Evolutionary conservation across 2,888 invertebrate genomes (phyloP).

Genomic region (Pachymerium ferrugineum): DNA sequence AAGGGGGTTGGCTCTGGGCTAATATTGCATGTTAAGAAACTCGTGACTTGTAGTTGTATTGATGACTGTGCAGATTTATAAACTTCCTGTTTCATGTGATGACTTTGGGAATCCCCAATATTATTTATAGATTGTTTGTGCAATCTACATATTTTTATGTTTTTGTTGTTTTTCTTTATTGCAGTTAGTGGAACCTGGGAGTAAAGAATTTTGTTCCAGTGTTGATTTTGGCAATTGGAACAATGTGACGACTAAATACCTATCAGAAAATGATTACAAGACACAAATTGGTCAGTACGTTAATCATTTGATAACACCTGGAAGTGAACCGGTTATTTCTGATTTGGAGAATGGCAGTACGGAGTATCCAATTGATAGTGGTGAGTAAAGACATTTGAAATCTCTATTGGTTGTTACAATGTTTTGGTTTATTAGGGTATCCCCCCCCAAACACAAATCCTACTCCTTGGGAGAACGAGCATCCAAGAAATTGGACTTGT

Average conservation of each 20-base stretch:
- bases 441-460: not conserved
- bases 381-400: not conserved
- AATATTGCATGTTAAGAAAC: no score
- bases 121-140: no score
- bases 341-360: not conserved
- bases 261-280: not conserved
- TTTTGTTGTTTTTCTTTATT: not conserved
- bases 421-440: not conserved
- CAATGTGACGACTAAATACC: not conserved
- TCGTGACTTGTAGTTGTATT: no score
- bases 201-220: not conserved
- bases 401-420: not conserved
- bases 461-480: not conserved
- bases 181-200: not conserved
- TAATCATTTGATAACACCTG: not conserved
- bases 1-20: no score
- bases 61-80: no score
- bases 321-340: not conserved
- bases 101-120: no score
- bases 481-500: conserved; percentile 12
- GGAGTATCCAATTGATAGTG: not conserved
- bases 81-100: no score
- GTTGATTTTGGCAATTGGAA: not conserved
- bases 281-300: not conserved
- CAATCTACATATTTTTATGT: no score